Conservation (phyloP, 53 echinoderm and acorn worm genomes). For the Henricia sp. region DNA sequence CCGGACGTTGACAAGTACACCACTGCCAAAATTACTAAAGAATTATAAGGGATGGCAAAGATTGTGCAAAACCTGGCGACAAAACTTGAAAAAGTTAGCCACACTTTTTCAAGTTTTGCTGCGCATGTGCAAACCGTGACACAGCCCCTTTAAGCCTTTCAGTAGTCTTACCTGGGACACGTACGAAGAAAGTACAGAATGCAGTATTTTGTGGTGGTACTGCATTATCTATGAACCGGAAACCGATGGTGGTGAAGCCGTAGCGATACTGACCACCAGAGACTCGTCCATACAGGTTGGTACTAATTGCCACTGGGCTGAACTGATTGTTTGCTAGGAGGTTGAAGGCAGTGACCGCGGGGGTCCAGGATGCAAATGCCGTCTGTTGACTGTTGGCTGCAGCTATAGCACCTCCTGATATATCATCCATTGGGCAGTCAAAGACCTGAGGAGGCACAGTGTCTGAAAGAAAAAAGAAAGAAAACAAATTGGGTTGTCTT, state of each 20-base stretch:
- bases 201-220: background rate
- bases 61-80: no score
- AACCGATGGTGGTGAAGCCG: slow-evolving; percentile 30
- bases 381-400: background rate
- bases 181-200: slow-evolving; percentile 25
- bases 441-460: slow-evolving; percentile 16
- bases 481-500: no score
- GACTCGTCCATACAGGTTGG: background rate
- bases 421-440: background rate
- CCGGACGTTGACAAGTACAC: no score
- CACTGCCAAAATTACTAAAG: no score
- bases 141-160: background rate
- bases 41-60: no score
- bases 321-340: background rate
- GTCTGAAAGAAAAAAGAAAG: background rate
- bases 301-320: rapidly evolving
- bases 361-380: background rate
- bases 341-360: background rate
- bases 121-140: background rate
- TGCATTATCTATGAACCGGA: slow-evolving; percentile 5
- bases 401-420: background rate
- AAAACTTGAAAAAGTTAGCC: no score
- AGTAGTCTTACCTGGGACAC: background rate
- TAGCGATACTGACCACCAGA: background rate
- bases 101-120: no score